These are phyloP conservation scores for Lophius piscatorius DNA, from an alignment of 2,113 vertebrate species.

Conservation along the genomic window DNA sequence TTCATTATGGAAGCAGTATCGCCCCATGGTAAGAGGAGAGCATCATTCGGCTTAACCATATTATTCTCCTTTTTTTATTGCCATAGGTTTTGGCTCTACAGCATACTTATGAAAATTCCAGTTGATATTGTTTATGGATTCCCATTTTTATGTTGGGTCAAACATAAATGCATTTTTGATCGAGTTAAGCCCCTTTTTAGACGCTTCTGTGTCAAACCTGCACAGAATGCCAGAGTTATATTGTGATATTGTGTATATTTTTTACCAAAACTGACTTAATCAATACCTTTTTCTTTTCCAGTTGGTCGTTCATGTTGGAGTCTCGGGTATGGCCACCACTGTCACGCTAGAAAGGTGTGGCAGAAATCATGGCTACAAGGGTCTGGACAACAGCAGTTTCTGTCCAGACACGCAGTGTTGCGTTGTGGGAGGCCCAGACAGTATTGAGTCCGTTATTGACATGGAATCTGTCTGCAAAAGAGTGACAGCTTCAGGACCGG, in stretches of 20 bases:
- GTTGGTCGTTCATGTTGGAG: conserved; percentile 94
- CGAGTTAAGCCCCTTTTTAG: neutral
- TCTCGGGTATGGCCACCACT: conserved; percentile 92
- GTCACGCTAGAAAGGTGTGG: conserved; percentile 95
- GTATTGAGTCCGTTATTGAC: conserved; percentile 91
- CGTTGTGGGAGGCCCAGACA: conserved; percentile 90
- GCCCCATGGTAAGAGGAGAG: conserved; percentile 84
- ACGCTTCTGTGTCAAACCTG: neutral
- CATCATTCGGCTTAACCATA: neutral
- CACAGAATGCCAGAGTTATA: neutral
- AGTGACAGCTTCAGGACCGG: conserved; percentile 83
- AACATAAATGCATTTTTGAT: neutral
- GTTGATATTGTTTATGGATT: too few relatives aligned
- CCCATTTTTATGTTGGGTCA: too few relatives aligned
- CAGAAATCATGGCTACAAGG: conserved; percentile 91
- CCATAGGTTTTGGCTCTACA: too few relatives aligned
- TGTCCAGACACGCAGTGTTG: conserved; percentile 92
- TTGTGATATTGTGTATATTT: neutral
- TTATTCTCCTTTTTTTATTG: too few relatives aligned
- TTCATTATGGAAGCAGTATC: conserved; percentile 91
- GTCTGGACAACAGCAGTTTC: conserved; percentile 92
- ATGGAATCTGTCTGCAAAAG: conserved; percentile 90
- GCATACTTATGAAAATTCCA: too few relatives aligned
- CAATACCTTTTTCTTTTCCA: conserved; percentile 55
- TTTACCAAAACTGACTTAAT: neutral